These are phyloP conservation scores for Acrocephalus scirpaceus DNA, from an alignment of 2,797 vertebrate species.

Conservation along the genomic window DNA sequence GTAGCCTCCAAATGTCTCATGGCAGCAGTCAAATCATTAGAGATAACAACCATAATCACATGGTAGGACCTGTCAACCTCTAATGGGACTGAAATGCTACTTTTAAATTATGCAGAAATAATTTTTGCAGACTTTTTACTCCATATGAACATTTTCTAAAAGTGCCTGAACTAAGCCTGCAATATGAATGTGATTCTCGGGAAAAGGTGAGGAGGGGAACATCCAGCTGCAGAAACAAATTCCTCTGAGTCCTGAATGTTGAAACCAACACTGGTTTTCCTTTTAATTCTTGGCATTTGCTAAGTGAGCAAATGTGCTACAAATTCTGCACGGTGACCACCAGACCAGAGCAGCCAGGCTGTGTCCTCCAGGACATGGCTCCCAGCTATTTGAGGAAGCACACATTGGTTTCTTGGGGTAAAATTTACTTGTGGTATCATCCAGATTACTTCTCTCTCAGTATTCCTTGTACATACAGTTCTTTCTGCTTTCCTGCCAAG, in stretches of 20 bases:
- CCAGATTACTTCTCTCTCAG: not conserved
- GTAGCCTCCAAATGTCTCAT: conserved; percentile 56
- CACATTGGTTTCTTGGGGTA: not conserved
- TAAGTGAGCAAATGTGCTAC: conserved; percentile 34
- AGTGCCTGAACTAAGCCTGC: conserved; percentile 81
- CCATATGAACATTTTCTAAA: conserved; percentile 75
- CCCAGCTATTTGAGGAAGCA: not conserved
- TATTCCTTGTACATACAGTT: not conserved
- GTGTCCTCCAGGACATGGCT: not conserved
- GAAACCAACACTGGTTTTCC: conserved; percentile 66
- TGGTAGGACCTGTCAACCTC: conserved; percentile 46
- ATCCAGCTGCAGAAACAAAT: conserved; percentile 52
- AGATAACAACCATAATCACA: not conserved
- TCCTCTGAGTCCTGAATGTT: conserved; percentile 73
- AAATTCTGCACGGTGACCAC: conserved; percentile 21
- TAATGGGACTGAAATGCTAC: conserved; percentile 54
- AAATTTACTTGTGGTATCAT: not conserved
- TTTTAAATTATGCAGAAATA: conserved; percentile 71
- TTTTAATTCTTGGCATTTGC: conserved; percentile 55
- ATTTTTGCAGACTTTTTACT: conserved; percentile 74
- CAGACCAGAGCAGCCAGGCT: not conserved
- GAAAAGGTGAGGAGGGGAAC: conserved; percentile 29
- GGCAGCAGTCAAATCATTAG: conserved; percentile 9
- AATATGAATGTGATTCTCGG: conserved; percentile 70
- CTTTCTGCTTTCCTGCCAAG: conserved; percentile 11